A percentile compares a stretch with the other conserved stretches of the same genome.
Evolutionary conservation across 2,113 vertebrate species (phyloP).

Genomic region (Podocnemis expansa): DNA sequence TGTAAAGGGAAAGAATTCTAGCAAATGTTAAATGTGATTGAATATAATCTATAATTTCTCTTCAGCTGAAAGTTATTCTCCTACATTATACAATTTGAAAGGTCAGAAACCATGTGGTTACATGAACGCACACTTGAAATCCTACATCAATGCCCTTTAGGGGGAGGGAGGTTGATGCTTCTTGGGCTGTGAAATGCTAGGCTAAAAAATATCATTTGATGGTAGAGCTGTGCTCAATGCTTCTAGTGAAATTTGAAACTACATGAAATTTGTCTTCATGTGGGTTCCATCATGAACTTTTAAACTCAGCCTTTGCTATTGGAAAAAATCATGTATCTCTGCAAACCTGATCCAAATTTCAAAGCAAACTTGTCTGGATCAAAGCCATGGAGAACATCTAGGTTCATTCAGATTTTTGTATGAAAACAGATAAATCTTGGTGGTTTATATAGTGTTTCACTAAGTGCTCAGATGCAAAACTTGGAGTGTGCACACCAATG

Average conservation of each 20-base stretch:
- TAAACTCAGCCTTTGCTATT: neutral
- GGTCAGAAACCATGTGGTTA: neutral
- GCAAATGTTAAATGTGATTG: neutral
- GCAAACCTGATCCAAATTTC: neutral
- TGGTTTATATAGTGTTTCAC: neutral
- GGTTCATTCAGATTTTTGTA: neutral
- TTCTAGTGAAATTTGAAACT: neutral
- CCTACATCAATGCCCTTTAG: neutral
- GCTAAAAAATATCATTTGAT: neutral
- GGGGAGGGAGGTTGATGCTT: neutral
- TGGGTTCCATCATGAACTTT: neutral
- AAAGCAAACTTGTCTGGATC: neutral
- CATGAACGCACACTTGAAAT: neutral
- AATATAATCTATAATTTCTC: neutral
- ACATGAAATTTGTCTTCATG: neutral
- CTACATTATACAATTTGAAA: neutral
- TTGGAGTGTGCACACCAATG: neutral
- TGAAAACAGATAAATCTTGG: neutral
- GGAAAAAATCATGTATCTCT: neutral
- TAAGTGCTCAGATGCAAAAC: neutral
- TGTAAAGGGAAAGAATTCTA: neutral
- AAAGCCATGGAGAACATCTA: neutral
- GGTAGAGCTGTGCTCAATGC: neutral
- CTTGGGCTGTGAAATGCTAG: neutral
- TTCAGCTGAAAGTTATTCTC: neutral